Percentiles rank a stretch among this genome's conserved stretches.
phyloP scores from a whole-genome alignment of 2,888 invertebrate species.

The Drosophila antonietae region DNA sequence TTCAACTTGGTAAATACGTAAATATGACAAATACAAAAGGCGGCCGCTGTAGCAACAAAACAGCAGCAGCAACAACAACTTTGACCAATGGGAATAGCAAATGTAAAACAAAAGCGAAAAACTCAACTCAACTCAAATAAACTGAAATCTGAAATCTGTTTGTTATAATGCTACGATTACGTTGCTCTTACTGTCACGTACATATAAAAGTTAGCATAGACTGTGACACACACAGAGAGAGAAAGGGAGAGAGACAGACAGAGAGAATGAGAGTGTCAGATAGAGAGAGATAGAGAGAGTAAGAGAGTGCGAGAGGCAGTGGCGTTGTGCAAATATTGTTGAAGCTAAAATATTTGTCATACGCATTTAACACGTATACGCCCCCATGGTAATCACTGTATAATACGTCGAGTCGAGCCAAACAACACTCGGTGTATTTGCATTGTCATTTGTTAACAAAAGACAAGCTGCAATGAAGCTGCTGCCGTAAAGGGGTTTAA shows the following conservation, averaged over 20 bases:
- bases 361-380: slow-evolving; percentile 76
- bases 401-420: slow-evolving; percentile 57
- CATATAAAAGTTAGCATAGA: slow-evolving; percentile 32
- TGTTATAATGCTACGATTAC: slow-evolving; percentile 67
- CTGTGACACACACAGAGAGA: neutral
- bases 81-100: slow-evolving; percentile 71
- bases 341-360: slow-evolving; percentile 67
- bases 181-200: slow-evolving; percentile 46
- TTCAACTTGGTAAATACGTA: slow-evolving; percentile 56
- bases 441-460: slow-evolving; percentile 77
- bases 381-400: slow-evolving; percentile 78
- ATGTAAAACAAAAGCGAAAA: slow-evolving; percentile 60
- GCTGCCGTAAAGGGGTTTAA: slow-evolving; percentile 69
- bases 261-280: too few species aligned
- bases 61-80: slow-evolving; percentile 6
- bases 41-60: slow-evolving; percentile 24
- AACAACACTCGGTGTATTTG: slow-evolving; percentile 64
- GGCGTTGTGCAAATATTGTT: slow-evolving; percentile 59
- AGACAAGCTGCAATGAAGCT: slow-evolving; percentile 57
- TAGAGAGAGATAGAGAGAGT: neutral
- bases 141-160: slow-evolving; percentile 39
- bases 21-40: slow-evolving; percentile 50
- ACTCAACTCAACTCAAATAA: slow-evolving; percentile 48
- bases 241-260: too few species aligned
- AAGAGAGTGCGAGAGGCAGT: too few species aligned